phyloP scores from a whole-genome alignment of 2,113 vertebrate species.

The Edolisoma coerulescens region DNA sequence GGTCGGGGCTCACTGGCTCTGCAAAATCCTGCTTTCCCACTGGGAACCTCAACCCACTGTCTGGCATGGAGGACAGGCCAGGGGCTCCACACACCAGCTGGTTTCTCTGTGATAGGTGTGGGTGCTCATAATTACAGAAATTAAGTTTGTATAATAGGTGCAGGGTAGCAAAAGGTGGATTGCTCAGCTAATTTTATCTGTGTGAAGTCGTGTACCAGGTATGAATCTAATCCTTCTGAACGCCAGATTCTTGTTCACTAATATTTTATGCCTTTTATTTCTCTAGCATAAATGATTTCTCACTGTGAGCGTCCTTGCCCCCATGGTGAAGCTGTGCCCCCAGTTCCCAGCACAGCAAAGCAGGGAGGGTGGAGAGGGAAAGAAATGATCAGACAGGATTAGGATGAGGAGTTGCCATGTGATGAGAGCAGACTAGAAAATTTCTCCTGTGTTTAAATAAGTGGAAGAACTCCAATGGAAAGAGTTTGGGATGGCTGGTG shows the following conservation, averaged over 20 bases:
- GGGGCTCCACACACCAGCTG: background rate
- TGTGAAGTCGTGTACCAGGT: background rate
- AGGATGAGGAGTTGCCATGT: rapidly evolving
- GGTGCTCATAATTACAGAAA: background rate
- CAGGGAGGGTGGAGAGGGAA: background rate
- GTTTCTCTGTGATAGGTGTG: background rate
- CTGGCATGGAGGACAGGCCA: rapidly evolving
- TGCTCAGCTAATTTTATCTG: background rate
- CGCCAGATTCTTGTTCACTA: background rate
- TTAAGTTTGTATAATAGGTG: background rate
- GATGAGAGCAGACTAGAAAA: background rate
- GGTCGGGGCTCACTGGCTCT: background rate
- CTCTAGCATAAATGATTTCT: background rate
- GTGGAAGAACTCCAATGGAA: background rate
- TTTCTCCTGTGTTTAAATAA: background rate
- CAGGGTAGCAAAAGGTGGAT: background rate
- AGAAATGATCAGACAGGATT: background rate
- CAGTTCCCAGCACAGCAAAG: background rate
- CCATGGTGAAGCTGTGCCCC: background rate
- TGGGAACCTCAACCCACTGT: background rate
- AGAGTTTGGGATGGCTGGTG: background rate
- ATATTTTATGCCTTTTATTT: background rate
- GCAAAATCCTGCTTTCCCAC: background rate
- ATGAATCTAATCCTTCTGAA: background rate
- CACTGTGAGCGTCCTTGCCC: background rate